Conservation (phyloP, 2,797 vertebrate genomes). For the Peromyscus eremicus region DNA sequence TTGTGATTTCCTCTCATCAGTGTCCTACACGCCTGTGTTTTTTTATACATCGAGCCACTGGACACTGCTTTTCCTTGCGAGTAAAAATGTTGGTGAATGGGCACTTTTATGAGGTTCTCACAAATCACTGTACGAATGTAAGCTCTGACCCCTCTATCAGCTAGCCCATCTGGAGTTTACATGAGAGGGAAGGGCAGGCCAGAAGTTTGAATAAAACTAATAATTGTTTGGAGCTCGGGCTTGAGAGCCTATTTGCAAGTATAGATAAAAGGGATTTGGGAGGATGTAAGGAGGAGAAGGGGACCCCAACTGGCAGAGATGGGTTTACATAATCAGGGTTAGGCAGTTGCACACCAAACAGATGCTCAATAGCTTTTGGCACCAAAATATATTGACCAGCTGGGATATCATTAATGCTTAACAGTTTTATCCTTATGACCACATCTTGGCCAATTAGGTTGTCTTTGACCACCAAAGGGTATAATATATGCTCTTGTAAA, state of each 20-base stretch:
- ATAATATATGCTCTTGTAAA: conserved; percentile 70
- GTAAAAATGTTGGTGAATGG: background rate
- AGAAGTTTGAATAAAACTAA: conserved; percentile 69
- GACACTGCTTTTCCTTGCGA: background rate
- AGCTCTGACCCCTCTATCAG: background rate
- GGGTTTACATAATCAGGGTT: conserved; percentile 74
- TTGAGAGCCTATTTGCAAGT: conserved; percentile 60
- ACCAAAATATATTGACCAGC: conserved; percentile 82
- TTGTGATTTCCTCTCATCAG: background rate
- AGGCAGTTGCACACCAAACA: conserved; percentile 71
- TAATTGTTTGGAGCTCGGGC: conserved; percentile 30
- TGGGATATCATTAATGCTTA: conserved; percentile 80
- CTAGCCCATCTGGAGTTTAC: conserved; percentile 50
- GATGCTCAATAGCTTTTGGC: conserved; percentile 83
- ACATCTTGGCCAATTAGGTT: conserved; percentile 79
- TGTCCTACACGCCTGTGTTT: background rate
- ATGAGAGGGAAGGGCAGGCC: background rate
- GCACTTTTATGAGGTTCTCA: background rate
- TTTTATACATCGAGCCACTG: background rate
- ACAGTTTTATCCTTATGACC: conserved; percentile 78
- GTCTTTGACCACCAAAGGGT: conserved; percentile 74
- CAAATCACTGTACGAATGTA: conserved; percentile 1
- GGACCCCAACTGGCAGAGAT: conserved; percentile 67
- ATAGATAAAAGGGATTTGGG: conserved; percentile 63
- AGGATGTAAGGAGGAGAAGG: conserved; percentile 37